Evolutionary conservation across 2,113 vertebrate species (phyloP).

Genomic region (human): DNA sequence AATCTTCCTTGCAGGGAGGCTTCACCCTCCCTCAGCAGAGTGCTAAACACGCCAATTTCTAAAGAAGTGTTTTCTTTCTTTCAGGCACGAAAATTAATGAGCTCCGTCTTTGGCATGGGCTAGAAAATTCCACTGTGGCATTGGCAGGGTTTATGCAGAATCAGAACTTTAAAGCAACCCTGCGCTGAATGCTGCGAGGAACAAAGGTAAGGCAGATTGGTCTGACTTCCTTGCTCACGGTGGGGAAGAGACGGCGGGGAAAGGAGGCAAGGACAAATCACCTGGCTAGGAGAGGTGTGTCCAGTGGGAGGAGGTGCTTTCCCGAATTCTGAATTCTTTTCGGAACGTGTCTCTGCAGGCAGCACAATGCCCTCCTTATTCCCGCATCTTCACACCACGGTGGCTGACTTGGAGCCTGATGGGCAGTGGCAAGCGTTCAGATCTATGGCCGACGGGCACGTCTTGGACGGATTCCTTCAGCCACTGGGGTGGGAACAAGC

Average conservation of each 20-base stretch:
- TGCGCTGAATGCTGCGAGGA: neutral
- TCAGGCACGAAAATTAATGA: slow-evolving; percentile 40
- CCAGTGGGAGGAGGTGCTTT: neutral
- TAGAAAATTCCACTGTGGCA: slow-evolving; percentile 40
- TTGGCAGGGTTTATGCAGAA: neutral
- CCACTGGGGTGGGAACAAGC: neutral
- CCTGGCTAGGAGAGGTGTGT: slow-evolving; percentile 22
- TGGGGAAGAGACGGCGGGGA: neutral
- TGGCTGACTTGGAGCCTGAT: neutral
- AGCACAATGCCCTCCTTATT: slow-evolving; percentile 60
- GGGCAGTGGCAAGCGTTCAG: neutral
- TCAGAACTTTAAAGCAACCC: neutral
- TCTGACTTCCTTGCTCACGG: neutral
- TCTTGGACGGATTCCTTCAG: neutral
- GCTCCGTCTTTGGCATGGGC: slow-evolving; percentile 45
- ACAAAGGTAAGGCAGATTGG: neutral
- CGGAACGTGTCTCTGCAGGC: neutral
- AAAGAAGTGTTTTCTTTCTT: slow-evolving; percentile 65
- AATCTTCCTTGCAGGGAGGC: neutral
- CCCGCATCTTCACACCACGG: rapidly evolving
- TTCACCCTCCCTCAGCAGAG: neutral
- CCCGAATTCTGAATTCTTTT: neutral
- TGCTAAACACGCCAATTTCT: neutral
- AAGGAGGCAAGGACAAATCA: neutral
- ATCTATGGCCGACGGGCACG: neutral